Evolutionary conservation across 2,797 vertebrate species (phyloP).

Genomic region (Cuniculus paca): DNA sequence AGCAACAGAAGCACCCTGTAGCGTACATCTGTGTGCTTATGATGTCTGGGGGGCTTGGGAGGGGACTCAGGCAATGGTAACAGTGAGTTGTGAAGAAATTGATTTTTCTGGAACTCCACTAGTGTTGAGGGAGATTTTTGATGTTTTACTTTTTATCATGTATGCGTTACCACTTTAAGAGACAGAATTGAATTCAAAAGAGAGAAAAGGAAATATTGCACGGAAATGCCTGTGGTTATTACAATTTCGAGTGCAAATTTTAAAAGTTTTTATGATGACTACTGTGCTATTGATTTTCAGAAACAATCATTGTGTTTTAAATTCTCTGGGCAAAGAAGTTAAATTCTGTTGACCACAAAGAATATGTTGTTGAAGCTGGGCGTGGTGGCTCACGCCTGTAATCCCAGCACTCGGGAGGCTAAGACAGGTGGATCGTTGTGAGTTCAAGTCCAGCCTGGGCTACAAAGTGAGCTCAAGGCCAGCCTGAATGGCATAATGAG

Average conservation of each 20-base stretch:
- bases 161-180: background rate
- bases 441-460: too few relatives aligned
- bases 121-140: background rate
- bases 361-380: background rate
- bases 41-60: too few relatives aligned
- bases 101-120: background rate
- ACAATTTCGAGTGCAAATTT: background rate
- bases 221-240: background rate
- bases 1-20: background rate
- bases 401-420: too few relatives aligned
- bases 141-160: background rate
- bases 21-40: fast-evolving
- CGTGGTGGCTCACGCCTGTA: too few relatives aligned
- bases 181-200: constrained; percentile 49
- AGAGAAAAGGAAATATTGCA: background rate
- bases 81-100: background rate
- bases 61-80: background rate
- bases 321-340: constrained; percentile 10
- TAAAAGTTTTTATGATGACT: background rate
- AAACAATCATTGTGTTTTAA: background rate
- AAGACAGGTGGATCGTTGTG: too few relatives aligned
- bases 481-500: too few relatives aligned
- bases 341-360: background rate
- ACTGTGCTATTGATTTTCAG: background rate
- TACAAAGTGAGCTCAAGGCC: too few relatives aligned